Evolutionary conservation across 2,888 invertebrate species (phyloP).

Genomic region (Criorhina ranunculi): DNA sequence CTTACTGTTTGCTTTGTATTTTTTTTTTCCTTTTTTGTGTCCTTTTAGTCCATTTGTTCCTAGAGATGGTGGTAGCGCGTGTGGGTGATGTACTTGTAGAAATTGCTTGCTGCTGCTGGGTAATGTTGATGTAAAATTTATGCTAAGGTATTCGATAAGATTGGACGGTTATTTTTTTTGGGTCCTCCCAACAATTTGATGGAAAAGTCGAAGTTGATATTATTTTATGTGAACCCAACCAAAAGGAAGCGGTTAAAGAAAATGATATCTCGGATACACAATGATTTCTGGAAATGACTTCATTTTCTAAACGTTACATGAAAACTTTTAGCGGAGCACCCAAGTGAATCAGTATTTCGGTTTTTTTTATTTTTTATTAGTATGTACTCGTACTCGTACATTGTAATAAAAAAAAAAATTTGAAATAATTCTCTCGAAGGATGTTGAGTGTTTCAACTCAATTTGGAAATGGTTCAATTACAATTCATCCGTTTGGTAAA

Average conservation of each 20-base stretch:
- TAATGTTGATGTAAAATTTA: slow-evolving; percentile 36
- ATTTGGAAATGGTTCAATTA: too few species aligned
- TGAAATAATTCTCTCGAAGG: neutral
- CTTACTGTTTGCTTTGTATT: slow-evolving; percentile 13
- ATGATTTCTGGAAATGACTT: slow-evolving; percentile 29
- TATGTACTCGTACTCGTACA: too few species aligned
- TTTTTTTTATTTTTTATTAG: slow-evolving; percentile 16
- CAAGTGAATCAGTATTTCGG: slow-evolving; percentile 27
- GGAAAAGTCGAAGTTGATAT: slow-evolving; percentile 4
- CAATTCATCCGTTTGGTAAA: too few species aligned
- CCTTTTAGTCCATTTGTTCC: neutral
- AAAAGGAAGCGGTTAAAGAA: neutral
- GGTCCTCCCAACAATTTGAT: slow-evolving; percentile 6
- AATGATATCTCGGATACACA: neutral
- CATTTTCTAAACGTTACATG: slow-evolving; percentile 16
- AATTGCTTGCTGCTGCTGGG: slow-evolving; percentile 14
- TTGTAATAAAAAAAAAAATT: slow-evolving; percentile 15
- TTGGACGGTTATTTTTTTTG: slow-evolving; percentile 17
- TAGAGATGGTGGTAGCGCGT: neutral
- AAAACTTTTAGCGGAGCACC: neutral
- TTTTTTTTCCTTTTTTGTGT: slow-evolving; percentile 1
- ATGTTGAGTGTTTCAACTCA: too few species aligned
- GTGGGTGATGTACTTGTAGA: slow-evolving; percentile 19
- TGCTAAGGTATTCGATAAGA: slow-evolving; percentile 45
- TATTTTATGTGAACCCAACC: neutral